These are phyloP conservation scores for Labroides dimidiatus DNA, from an alignment of 2,797 vertebrate genomes.

Conservation along the genomic window DNA sequence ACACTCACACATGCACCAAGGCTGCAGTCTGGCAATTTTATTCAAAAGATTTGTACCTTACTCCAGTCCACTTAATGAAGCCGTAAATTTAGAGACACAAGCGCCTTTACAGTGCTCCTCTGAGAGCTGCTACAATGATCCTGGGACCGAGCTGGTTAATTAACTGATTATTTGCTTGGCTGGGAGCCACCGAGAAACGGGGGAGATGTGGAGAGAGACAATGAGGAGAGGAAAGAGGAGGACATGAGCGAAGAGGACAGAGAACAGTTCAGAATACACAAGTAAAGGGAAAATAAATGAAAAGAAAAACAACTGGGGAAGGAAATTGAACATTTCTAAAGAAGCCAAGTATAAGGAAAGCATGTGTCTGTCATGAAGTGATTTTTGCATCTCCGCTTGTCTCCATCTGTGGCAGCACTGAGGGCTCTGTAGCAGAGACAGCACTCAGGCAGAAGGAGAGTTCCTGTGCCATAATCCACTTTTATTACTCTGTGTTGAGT, in stretches of 20 bases:
- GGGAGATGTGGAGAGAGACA: constrained; percentile 54
- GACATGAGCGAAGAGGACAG: constrained; percentile 16
- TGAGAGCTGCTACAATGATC: constrained; percentile 81
- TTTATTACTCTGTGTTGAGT: too few relatives aligned
- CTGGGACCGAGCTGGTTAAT: constrained; percentile 87
- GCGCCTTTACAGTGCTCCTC: constrained; percentile 79
- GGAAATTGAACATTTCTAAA: too few relatives aligned
- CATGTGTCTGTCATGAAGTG: not conserved
- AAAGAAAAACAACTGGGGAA: not conserved
- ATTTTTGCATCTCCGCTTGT: not conserved
- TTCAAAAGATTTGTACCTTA: constrained; percentile 84
- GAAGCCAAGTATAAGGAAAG: too few relatives aligned
- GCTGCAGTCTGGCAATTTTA: constrained; percentile 75
- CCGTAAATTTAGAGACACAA: constrained; percentile 83
- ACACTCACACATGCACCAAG: constrained; percentile 33
- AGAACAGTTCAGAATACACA: not conserved
- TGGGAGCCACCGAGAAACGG: constrained; percentile 76
- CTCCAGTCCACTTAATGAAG: constrained; percentile 85
- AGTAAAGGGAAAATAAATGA: not conserved
- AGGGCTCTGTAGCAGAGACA: constrained; percentile 4
- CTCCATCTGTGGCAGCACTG: constrained; percentile 14
- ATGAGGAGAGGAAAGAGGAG: constrained; percentile 25
- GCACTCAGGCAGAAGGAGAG: not conserved
- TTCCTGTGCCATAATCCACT: too few relatives aligned
- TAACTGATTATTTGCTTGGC: constrained; percentile 87